Base-by-base conservation (phyloP, 2,888 invertebrate genomes). In the Eupithecia insigniata region DNA sequence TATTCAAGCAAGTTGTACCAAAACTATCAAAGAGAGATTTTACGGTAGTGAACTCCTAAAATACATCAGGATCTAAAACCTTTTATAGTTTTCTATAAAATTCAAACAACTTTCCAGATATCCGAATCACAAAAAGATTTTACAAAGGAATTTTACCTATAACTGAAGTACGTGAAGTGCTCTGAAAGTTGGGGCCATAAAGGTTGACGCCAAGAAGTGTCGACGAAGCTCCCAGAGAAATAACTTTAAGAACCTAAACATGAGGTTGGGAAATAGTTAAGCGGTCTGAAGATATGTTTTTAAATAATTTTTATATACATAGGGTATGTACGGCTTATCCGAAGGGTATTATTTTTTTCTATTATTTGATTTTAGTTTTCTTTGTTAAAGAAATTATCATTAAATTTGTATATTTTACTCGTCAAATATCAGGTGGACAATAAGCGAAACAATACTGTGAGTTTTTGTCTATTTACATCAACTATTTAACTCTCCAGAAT, bases 61-160 rank as follows among this genome's bases (percentile, higher is more conserved):
- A 26, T 14, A 55, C 55, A 26, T 12, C 12, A 55, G 26, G 26
- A 22, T 51, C 3, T 51, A n/a, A 51, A 51, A 55, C 26, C 55
- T 55, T 55, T 55, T 18, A 60, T 18, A 6, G 18, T 18, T 7
- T 28, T 30, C 60, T 30, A 30, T 30, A 18, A 60, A 60, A 60
- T 30, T 39, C 58, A 39, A 62, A 66, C 26, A 18, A 26, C 34
- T 74, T 75, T 43, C 55, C 72, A 90, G 90, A 72, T 87, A 89
- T 22, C 55, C 12, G 26, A 55, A 55, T 55, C 55, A 26, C 55
- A 55, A 55, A 70, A 74, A 82, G 72, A 76, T 90, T 43, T 73
- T 89, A 69, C 91, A 92, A 89, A 90, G 91, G 4, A 92, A 92
- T 64, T 16, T 89, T n/a, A n/a, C n/a, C n/a, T 91, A 90, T 55